A percentile compares a stretch with the other conserved stretches of the same genome.
Conservation (phyloP, 2,797 vertebrate species). For the Coluber constrictor region DNA sequence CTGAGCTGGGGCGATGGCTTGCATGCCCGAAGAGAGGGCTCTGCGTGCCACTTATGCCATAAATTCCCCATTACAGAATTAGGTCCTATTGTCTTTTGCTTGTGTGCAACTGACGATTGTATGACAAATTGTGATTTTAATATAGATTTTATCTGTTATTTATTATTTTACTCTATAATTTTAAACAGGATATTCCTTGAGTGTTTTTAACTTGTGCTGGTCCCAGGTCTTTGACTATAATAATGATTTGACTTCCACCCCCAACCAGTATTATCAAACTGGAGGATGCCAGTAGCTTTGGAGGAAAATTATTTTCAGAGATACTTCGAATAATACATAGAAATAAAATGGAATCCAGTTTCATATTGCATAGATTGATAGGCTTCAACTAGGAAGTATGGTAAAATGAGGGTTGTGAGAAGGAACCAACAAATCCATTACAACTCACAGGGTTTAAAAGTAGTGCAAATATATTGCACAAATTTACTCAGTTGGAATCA, state of each 20-base stretch:
- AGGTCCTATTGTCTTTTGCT: neutral
- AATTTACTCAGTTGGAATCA: neutral
- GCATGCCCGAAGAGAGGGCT: too few relatives aligned
- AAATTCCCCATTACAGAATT: too few relatives aligned
- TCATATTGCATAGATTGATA: neutral
- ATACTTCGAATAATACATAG: neutral
- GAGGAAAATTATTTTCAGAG: neutral
- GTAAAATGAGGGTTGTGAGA: neutral
- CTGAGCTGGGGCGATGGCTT: too few relatives aligned
- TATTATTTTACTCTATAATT: neutral
- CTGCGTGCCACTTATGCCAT: too few relatives aligned
- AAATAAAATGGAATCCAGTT: neutral
- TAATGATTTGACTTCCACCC: neutral
- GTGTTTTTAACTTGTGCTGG: neutral
- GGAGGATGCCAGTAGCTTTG: neutral
- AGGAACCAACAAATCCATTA: neutral
- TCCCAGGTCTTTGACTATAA: neutral
- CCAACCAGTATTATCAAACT: neutral
- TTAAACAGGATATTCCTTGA: neutral
- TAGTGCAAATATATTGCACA: neutral
- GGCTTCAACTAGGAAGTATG: neutral
- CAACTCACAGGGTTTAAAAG: neutral
- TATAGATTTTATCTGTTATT: neutral
- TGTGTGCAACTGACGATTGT: neutral
- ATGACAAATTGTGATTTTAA: neutral